Base-by-base conservation (phyloP, 1,140 invertebrate species). In the Calliopsis andreniformis region DNA sequence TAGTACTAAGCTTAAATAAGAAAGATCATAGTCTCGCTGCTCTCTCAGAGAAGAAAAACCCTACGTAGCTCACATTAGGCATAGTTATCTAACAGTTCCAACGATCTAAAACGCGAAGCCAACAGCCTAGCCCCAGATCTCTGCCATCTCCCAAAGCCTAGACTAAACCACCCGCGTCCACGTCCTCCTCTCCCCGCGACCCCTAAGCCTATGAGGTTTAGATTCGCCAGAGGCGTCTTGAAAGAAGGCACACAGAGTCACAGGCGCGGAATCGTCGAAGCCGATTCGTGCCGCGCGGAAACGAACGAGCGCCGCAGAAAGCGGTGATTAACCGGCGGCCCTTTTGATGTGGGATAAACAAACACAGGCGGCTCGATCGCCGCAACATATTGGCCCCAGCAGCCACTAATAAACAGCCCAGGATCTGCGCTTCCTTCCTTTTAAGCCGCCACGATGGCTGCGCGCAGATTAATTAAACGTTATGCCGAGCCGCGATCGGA, bases 291-390 rank as follows among this genome's bases (percentile, higher is more conserved):
- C 18, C 39, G 5, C 1, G 0, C 39, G 42, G 56, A 20, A 45
- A 8, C 35, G 28, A 10, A 55, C 30, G 59, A 23, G 61, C 45
- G 5, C 55, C 42, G 30, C 25, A 61, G 75, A 87, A 85, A 79
- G 84, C 81, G 76, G 63, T 88, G 87, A 90, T 90, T 87, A 87
- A 87, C 68, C 71, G 78, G 4, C 79, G 70, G 78, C 68, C 84
- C 87, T 88, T 90, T 90, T 89, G 89, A 89, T 89, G 84, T 89
- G 85, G 82, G 87, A 88, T 90, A 88, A 88, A 87, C 86, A 88
- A 89, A 90, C 87, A 86, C 35, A 43, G 18, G 55, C 5, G 69
- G 64, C 64, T 81, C 62, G 76, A 80, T 86, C 81, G 59, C 59
- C 42, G 53, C 72, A 79, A 76, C 81, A 86, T 88, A 87, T 88